Evolutionary conservation across 2,888 invertebrate genomes (phyloP), one percentile per base, ranked within the genome.

Genomic region (Phlogophora meticulosa): DNA sequence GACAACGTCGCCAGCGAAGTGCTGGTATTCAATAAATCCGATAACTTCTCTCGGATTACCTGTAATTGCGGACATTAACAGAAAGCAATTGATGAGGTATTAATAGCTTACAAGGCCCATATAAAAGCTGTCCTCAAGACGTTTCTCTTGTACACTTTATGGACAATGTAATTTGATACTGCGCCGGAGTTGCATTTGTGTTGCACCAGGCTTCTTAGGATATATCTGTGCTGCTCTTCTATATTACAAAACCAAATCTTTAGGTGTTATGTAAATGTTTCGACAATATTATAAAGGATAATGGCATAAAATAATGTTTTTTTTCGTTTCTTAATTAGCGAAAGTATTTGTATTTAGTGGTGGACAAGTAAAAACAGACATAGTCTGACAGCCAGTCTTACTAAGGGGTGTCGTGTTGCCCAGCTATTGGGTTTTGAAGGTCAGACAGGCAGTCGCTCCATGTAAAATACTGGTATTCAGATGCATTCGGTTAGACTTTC

Each of bases 101-200:
- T 63, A 55, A 69, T 64, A 34, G 49, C 48, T 7, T 43, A 69
- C 58, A 48, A 59, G 53, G 3, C 22, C 20, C 45, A 49, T 69
- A 55, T 56, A 69, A 34, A 63, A 51, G 62, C 55, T 1, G 10
- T 34, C 9, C 24, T 3, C 20, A 17, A 42, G 38, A 15, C 22
- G 61, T 73, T 68, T 63, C 55, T 70, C 69, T 56, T 38, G n/a
- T 22, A 24, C 22, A 58, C 42, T 69, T 70, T 70, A 74, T 74
- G 58, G 22, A 56, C 58, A 59, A 7, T 38, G 73, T 59, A 74
- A 74, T 59, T 59, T 74, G 69, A 74, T 59, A 46, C n/a, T 10
- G 10, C 15, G n/a, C 32, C 13, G 66, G 20, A 11, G 40, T 53
- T 45, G 17, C 10, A 13, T 32, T 28, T 43, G 20, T 15, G 17